Base-by-base conservation (phyloP, 2,113 vertebrate genomes). In the Plecturocebus donacophilus region DNA sequence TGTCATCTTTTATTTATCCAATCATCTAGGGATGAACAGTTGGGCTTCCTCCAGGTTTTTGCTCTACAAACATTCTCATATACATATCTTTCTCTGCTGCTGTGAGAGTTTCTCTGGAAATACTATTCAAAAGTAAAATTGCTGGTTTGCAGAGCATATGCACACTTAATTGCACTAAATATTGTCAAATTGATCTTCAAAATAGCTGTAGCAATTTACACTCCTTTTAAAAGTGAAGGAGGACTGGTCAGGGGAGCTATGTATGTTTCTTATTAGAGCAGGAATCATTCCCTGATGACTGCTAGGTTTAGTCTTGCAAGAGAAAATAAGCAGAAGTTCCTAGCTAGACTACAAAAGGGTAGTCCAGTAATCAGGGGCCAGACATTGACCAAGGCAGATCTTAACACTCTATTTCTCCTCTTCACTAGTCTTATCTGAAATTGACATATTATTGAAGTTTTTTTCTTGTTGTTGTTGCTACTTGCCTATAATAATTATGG, bases 11-110 rank as follows among this genome's bases (percentile, higher is more conserved):
- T 54, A 68, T 79, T 86, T 79, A 68, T 17, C 87, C 80, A 52
- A 75, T 90, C 75, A 97, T 87, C 80, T 58, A 83, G 23, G 86
- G 90, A 91, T 47, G 79, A 95, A 80, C 54, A 83, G 70, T 71
- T 80, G 95, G 40, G 19, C 71, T 73, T 75, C 42, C 81, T 94
- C 76, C 81, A 92, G 30, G 21, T 80, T 95, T 87, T 42, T 16
- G 40, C 38, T 90, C 70, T 70, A 52, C 82, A 76, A 75, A 79
- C 75, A 92, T 71, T 79, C 68, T 81, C 42, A 52, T 20, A 45
- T 77, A 25, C 19, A 52, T 64, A 79, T 90, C 90, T 75, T 92
- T 40, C 89, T 80, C 84, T 66, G 49, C 56, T 45, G 38, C 21
- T 23, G 40, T 9, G 38, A 79, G 17, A 21, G 45, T 73, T 92